Evolutionary conservation across 1,140 invertebrate genomes (phyloP), one percentile per base, ranked within the genome.

Genomic region (Drosophila carrolli): DNA sequence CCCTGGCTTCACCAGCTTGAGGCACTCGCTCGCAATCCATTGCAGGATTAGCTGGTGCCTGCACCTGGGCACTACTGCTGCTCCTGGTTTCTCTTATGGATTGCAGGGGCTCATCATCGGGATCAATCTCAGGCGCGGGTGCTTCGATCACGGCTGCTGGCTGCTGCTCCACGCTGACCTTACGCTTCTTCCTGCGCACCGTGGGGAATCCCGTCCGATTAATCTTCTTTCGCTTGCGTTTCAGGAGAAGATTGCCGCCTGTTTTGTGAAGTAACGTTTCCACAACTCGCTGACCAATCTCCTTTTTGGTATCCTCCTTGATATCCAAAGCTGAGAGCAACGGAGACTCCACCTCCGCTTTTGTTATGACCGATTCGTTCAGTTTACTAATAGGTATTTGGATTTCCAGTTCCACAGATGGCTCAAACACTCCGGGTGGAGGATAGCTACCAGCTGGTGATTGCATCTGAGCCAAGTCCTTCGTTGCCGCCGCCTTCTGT

Each of bases 141-240:
- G 40, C 67, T 4, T 50, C 65, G 37, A 50, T 13, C 10, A 32
- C 16, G 13, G 29, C 29, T 10, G 59, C 19, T n/a, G 50, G 47
- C n/a, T 40, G 63, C 27, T 75, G 71, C 7, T 78, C 84, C 13
- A 75, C 56, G 44, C 50, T 91, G 19, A 91, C 75, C 91, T 96
- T 96, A 81, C 96, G 96, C 89, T 97, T 97, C 90, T 97, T 98
- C 78, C 96, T 96, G 78, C 97, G 97, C 14, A 96, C 93, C 14
- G 95, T 96, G 0, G 97, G 97, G 92, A 98, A 98, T 7, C 97
- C 97, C 10, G 97, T 98, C 75, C 96, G 94, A 91, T 98, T 98
- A 11, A 96, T 95, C 92, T 97, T 96, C 53, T 96, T 95, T 55
- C 96, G 94, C 62, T 95, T 94, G 8, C 94, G 93, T 91, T 96